Base-by-base conservation (phyloP, 2,888 invertebrate species). In the Philonicus albiceps region DNA sequence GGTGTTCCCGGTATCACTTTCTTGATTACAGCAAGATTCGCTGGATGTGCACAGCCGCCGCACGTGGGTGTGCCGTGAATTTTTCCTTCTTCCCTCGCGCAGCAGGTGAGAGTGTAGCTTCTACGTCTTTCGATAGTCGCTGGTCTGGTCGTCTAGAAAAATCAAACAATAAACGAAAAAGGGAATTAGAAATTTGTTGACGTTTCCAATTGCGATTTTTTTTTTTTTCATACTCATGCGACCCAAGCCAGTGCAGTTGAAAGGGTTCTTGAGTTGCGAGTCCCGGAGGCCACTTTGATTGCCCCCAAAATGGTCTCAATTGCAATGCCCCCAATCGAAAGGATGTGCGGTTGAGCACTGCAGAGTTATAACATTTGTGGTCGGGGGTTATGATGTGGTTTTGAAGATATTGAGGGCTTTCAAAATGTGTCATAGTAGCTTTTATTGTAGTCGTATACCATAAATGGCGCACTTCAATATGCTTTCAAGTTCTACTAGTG, bases 61-160 rank as follows among this genome's bases (percentile, higher is more conserved):
- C 30, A 73, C 27, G 73, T 43, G 40, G 40, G n/a, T 22, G 81
- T 55, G 81, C 34, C 34, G 55, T 74, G 73, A 19, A 83, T 40
- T 27, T 11, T 72, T 16, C 55, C 73, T 73, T n/a, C n/a, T n/a
- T n/a, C n/a, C 19, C n/a, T 31, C 5, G 13, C 64, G 11, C 43
- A 19, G 53, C 30, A 53, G 37, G 8, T 53, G 30, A 30, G 31
- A 3, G 34, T 22, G n/a, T n/a, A n/a, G n/a, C n/a, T n/a, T 27
- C 8, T 55, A 53, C 53, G 49, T 40, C 27, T 74, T 78, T 8
- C 55, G 80, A 16, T 73, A 30, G 40, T 74, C 53, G 19, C 85
- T 37, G 83, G 34, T 76, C 83, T 86, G 80, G 84, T 76, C 73
- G 49, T 87, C 87, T 87, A 86, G 13, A 87, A 87, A 72, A 64